Evolutionary conservation across 2,113 vertebrate species (phyloP).

Genomic region (Macroglossus sobrinus): DNA sequence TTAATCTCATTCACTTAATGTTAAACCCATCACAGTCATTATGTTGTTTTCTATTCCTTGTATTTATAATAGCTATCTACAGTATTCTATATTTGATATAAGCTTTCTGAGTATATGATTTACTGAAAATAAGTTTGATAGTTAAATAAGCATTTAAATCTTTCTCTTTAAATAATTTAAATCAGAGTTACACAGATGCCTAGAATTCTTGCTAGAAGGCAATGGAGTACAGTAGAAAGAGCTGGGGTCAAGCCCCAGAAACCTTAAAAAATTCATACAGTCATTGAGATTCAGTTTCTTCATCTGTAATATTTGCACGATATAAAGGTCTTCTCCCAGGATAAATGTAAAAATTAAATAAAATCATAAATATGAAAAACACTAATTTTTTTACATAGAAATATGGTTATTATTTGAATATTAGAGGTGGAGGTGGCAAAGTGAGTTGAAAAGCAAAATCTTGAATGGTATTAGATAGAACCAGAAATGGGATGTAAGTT

Average conservation of each 20-base stretch:
- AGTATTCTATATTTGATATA: neutral
- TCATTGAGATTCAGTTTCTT: neutral
- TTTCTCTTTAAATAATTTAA: neutral
- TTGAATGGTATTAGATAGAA: neutral
- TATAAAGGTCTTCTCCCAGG: neutral
- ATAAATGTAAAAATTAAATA: neutral
- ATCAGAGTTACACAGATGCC: neutral
- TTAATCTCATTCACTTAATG: conserved; percentile 2
- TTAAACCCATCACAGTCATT: neutral
- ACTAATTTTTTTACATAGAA: neutral
- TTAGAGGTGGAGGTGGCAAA: neutral
- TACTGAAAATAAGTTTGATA: neutral
- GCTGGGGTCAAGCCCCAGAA: neutral
- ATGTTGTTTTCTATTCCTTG: neutral
- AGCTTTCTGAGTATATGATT: neutral
- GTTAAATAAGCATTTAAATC: neutral
- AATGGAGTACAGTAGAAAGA: neutral
- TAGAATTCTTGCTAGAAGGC: neutral
- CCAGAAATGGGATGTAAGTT: neutral
- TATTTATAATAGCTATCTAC: neutral
- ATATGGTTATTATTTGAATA: neutral
- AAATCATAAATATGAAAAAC: neutral
- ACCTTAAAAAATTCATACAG: neutral
- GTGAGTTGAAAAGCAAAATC: neutral
- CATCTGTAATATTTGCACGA: neutral